Percentiles rank a stretch among this genome's conserved stretches.
Evolutionary conservation across 2,888 invertebrate genomes (phyloP).

Genomic region (Caenorhabditis macrosperma): DNA sequence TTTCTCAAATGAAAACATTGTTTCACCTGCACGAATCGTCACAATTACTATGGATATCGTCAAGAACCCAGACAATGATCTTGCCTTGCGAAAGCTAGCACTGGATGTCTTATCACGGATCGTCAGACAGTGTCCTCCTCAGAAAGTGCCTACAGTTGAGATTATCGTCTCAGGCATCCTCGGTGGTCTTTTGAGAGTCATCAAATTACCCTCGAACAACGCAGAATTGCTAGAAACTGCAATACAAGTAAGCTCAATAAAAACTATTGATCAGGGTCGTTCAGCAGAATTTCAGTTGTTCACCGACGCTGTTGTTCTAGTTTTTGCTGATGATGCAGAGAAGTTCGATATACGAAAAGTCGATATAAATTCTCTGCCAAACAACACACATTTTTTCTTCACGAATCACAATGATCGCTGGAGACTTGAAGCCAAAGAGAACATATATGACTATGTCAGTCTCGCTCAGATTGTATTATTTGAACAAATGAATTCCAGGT

Average conservation of each 20-base stretch:
- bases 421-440: neutral
- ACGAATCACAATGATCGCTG: constrained; percentile 9
- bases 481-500: neutral
- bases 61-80: constrained; percentile 9
- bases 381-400: constrained; percentile 1
- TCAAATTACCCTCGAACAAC: neutral
- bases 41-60: neutral
- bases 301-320: constrained; percentile 1
- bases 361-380: neutral
- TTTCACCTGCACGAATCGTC: neutral
- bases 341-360: constrained; percentile 12
- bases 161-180: constrained; percentile 14
- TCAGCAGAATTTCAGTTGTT: constrained; percentile 33
- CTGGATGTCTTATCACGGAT: neutral
- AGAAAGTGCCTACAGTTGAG: constrained; percentile 1
- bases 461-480: neutral
- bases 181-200: neutral
- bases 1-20: neutral
- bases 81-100: constrained; percentile 6
- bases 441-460: constrained; percentile 18
- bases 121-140: constrained; percentile 7
- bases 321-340: constrained; percentile 15
- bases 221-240: neutral
- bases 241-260: too few relatives aligned
- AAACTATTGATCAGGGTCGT: too few relatives aligned